A percentile compares a stretch with the other conserved stretches of the same genome.
These are phyloP conservation scores for Epirrhoe tristata DNA, from an alignment of 2,888 invertebrate genomes.

Conservation along the genomic window DNA sequence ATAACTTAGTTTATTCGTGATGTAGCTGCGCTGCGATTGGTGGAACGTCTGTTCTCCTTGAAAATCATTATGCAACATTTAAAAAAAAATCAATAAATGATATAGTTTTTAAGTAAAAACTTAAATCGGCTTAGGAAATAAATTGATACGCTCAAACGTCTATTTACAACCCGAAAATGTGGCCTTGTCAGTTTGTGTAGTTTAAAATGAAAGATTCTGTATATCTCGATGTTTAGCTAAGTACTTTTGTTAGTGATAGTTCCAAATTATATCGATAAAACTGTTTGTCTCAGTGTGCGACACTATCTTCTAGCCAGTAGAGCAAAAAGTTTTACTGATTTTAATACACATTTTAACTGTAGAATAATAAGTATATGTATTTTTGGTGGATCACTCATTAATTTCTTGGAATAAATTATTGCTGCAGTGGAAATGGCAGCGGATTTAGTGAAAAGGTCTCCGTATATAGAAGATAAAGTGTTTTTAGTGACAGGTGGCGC, in stretches of 20 bases:
- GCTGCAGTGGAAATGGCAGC: constrained; percentile 47
- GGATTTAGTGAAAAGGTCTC: constrained; percentile 45
- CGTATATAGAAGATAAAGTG: constrained; percentile 67
- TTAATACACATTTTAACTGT: neutral
- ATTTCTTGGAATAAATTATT: constrained; percentile 22
- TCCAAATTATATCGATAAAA: constrained; percentile 49
- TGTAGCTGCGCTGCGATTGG: too few relatives aligned
- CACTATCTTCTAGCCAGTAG: constrained; percentile 23
- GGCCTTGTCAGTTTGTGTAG: too few relatives aligned
- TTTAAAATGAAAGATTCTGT: too few relatives aligned
- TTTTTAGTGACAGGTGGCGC: constrained; percentile 76
- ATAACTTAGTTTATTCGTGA: too few relatives aligned
- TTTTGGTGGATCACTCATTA: neutral
- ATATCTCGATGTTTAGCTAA: constrained; percentile 1
- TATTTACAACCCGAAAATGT: too few relatives aligned
- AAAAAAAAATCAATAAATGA: too few relatives aligned
- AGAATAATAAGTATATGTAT: too few relatives aligned
- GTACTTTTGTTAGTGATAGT: constrained; percentile 19
- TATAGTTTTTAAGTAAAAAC: too few relatives aligned
- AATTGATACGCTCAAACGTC: too few relatives aligned
- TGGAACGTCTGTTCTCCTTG: too few relatives aligned
- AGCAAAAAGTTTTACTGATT: constrained; percentile 1
- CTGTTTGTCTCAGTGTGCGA: constrained; percentile 34
- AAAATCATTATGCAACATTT: too few relatives aligned
- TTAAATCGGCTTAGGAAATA: too few relatives aligned